Base-by-base conservation (phyloP, 1,140 invertebrate genomes). In the Capitella teleta region DNA sequence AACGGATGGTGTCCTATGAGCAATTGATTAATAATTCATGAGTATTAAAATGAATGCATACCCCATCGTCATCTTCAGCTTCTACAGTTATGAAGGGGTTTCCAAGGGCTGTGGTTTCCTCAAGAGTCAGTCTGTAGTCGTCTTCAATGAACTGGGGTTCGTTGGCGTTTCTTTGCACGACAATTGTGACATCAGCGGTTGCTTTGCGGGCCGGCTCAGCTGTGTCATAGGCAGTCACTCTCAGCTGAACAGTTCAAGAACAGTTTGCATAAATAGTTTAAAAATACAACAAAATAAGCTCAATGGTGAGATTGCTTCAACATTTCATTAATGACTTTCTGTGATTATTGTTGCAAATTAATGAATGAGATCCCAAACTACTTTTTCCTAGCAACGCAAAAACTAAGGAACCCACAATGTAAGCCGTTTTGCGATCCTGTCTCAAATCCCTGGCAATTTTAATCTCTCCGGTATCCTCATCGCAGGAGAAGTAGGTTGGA, bases 191-290 rank as follows among this genome's bases (percentile, higher is more conserved):
- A 1, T 83, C 84, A 2, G 82, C 82, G 3, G 87, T 80, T 0
- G 85, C 84, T 1, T 82, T 85, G 44, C 90, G 72, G 58, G 84
- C 82, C 0, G 87, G 87, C 24, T 87, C 83, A 0, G 86, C 87
- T 57, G 87, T 76, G 63, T 93, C 87, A 59, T 85, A 86, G 0
- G 85, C 87, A 52, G 82, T 78, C 0, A 91, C 81, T 63, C 44
- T 30, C 28, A 48, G 36, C 51, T 52, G n/a, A n/a, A n/a, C n/a
- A n/a, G n/a, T n/a, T n/a, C n/a, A n/a, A n/a, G n/a, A n/a, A n/a
- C n/a, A n/a, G n/a, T n/a, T n/a, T n/a, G n/a, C n/a, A n/a, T n/a
- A n/a, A n/a, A n/a, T n/a, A n/a, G n/a, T n/a, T n/a, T n/a, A n/a
- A n/a, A n/a, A n/a, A n/a, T n/a, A n/a, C n/a, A n/a, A n/a, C n/a